These are phyloP conservation scores for Drosophila picticornis DNA, from an alignment of 2,888 invertebrate genomes.

Conservation along the genomic window DNA sequence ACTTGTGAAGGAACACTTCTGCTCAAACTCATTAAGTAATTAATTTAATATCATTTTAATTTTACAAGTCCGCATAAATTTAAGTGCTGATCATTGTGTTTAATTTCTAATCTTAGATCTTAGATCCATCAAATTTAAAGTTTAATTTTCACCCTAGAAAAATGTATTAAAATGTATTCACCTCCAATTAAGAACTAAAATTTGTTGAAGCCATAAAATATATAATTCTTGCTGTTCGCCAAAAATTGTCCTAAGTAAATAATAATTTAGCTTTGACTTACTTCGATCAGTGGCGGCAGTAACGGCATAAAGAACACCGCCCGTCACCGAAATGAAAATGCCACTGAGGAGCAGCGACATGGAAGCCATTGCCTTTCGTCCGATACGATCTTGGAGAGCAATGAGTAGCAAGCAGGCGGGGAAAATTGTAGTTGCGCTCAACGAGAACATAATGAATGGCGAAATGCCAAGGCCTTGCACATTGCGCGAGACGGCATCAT, in stretches of 20 bases:
- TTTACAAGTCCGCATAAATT: neutral
- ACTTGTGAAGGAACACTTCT: neutral
- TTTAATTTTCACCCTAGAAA: neutral
- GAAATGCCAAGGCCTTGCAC: constrained; percentile 87
- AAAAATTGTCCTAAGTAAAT: neutral
- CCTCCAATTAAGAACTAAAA: neutral
- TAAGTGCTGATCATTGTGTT: neutral
- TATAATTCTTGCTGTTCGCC: neutral
- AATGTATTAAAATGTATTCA: neutral
- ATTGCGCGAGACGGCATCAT: constrained; percentile 87
- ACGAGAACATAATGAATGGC: constrained; percentile 87
- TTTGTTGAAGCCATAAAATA: neutral
- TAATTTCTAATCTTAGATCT: too few species aligned
- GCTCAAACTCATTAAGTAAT: neutral
- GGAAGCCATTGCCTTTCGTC: constrained; percentile 87
- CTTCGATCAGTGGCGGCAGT: constrained; percentile 54
- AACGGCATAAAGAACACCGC: constrained; percentile 81
- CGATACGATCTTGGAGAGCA: constrained; percentile 84
- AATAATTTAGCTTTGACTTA: constrained; percentile 37
- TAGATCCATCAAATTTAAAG: neutral
- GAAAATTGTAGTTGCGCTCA: constrained; percentile 87
- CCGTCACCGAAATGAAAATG: constrained; percentile 86
- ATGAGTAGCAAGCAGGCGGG: constrained; percentile 87
- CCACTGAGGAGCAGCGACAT: constrained; percentile 86
- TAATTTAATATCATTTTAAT: neutral